Base-by-base conservation (phyloP, 2,888 invertebrate genomes). In the Lasioglossum zephyrum region DNA sequence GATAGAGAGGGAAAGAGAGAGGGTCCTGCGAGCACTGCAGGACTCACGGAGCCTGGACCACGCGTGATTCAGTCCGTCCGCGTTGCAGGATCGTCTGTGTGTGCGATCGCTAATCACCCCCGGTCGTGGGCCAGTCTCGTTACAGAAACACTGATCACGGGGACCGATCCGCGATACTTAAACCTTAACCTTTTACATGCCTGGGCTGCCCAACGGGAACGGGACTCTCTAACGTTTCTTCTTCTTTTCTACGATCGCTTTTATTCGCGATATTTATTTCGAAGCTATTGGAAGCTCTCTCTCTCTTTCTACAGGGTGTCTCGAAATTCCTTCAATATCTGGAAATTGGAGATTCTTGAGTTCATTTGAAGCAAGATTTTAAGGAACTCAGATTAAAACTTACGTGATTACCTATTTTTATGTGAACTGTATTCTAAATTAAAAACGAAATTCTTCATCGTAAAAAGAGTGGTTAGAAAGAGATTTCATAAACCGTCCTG, bases 91-190 rank as follows among this genome's bases (percentile, higher is more conserved):
- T 81, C 75, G 69, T 79, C 26, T 72, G 73, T 75, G 73, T 75
- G 79, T 44, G 63, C 76, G 84, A 86, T 81, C 88, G 84, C 82
- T 84, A 85, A 83, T 74, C 82, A 77, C 77, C 74, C 18, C 18
- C 39, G 74, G 73, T 70, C 86, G 81, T 77, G 81, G 49, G 77
- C 66, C 79, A 49, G 77, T 36, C 81, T 82, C 72, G 86, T 85
- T 85, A 85, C 72, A 57, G 86, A 82, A 79, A 86, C 86, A 77
- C 85, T 53, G 79, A 84, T 81, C 74, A 18, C 49, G 49, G 18
- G 39, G 66, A 60, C 44, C 57, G 31, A 26, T 36, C 18, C 36
- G 76, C 47, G 70, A 69, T 53, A 72, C 77, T 82, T 85, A 57
- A 77, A 84, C 76, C 73, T 84, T 75, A 53, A 53, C 53, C 53